phyloP scores from a whole-genome alignment of 2,797 vertebrate genomes.

The Cryptoprocta ferox region DNA sequence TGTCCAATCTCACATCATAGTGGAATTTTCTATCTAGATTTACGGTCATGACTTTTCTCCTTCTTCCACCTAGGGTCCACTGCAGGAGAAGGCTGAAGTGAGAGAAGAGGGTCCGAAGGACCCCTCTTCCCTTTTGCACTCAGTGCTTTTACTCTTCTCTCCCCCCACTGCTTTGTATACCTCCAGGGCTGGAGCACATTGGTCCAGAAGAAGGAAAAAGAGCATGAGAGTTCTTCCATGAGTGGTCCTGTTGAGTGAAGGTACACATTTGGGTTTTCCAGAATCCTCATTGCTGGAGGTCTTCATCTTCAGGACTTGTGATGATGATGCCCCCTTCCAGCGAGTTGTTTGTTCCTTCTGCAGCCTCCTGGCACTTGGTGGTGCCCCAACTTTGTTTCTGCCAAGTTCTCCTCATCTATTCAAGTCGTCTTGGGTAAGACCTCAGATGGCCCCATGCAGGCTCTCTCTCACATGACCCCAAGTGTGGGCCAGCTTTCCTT shows the following conservation, averaged over 20 bases:
- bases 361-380: not conserved
- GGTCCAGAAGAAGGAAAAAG: not conserved
- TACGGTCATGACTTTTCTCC: not conserved
- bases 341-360: not conserved
- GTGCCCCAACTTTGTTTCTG: not conserved
- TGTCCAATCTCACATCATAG: not conserved
- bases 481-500: not conserved
- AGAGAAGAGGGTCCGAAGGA: not conserved
- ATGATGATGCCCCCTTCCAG: not conserved
- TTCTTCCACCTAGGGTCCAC: not conserved
- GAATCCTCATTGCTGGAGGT: not conserved
- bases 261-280: not conserved
- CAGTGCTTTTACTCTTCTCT: not conserved
- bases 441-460: not conserved
- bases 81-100: not conserved
- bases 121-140: not conserved
- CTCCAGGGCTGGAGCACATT: not conserved
- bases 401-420: not conserved
- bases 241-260: too few relatives aligned
- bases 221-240: rapidly evolving
- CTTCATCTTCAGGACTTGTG: not conserved
- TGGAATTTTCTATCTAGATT: not conserved
- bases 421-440: not conserved
- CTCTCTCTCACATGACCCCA: not conserved
- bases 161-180: not conserved